Evolutionary conservation across 1,140 invertebrate species (phyloP).

Genomic region (Sycophaga agraensis): DNA sequence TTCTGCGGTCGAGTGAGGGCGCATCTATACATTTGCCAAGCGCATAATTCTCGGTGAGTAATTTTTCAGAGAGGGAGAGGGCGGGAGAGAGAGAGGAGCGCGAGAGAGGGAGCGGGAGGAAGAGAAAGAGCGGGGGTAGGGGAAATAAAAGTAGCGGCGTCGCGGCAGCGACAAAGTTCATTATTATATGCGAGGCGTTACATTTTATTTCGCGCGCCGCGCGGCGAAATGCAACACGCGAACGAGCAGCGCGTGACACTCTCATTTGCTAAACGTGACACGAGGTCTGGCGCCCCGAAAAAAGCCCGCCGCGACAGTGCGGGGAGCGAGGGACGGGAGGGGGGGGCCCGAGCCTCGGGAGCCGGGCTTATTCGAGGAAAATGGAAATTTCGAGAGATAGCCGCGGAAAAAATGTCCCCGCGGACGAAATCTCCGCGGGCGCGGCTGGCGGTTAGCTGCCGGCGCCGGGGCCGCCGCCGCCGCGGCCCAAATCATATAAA

Average conservation of each 20-base stretch:
- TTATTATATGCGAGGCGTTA: conserved; percentile 5
- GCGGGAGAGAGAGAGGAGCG: too few relatives aligned
- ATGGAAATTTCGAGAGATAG: conserved; percentile 24
- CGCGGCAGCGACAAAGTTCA: conserved; percentile 4
- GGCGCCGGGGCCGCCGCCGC: conserved; percentile 15
- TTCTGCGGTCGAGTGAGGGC: too few relatives aligned
- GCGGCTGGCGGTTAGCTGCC: not conserved
- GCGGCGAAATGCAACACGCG: too few relatives aligned
- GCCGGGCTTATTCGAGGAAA: not conserved
- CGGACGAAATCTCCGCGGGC: not conserved
- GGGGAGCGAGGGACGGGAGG: not conserved
- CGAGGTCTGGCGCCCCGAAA: not conserved
- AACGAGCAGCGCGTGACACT: conserved; percentile 17
- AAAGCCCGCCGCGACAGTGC: not conserved
- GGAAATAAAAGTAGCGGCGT: too few relatives aligned
- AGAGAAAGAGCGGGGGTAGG: too few relatives aligned
- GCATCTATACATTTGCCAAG: too few relatives aligned
- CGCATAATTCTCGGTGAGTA: too few relatives aligned
- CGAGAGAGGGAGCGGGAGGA: too few relatives aligned
- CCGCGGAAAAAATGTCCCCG: not conserved
- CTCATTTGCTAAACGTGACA: conserved; percentile 21
- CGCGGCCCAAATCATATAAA: conserved; percentile 47
- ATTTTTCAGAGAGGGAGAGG: too few relatives aligned
- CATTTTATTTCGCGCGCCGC: conserved; percentile 10
- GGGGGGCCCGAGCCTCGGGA: not conserved